phyloP scores from a whole-genome alignment of 35 echinoderm and acorn worm species.

The Apostichopus parvimensis region DNA sequence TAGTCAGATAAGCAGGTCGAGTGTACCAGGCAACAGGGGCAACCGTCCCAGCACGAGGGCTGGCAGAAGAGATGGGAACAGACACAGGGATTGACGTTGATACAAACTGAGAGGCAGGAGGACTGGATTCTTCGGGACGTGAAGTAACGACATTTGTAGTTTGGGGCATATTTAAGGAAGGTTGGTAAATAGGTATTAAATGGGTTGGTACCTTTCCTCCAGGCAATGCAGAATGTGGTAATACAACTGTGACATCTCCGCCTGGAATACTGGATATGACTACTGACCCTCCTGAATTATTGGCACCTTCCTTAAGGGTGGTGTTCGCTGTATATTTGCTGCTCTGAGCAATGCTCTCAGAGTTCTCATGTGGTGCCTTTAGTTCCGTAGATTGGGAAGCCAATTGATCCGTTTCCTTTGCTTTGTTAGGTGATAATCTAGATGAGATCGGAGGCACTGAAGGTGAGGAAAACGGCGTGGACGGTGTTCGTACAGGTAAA shows the following conservation, averaged over 20 bases:
- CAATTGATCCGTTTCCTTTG: background rate
- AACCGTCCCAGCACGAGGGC: slow-evolving; percentile 27
- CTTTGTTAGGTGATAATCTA: background rate
- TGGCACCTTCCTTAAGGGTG: background rate
- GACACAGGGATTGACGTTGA: slow-evolving; percentile 1
- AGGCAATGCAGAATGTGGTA: slow-evolving; percentile 63
- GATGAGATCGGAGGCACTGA: background rate
- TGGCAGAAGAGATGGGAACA: background rate
- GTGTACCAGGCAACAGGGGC: slow-evolving; percentile 43
- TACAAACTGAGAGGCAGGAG: background rate
- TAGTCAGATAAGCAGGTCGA: slow-evolving; percentile 9
- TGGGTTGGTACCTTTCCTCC: slow-evolving; percentile 78
- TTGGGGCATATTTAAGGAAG: slow-evolving; percentile 1
- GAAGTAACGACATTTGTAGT: background rate
- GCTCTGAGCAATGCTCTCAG: background rate
- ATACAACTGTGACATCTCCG: slow-evolving; percentile 61
- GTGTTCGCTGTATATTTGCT: background rate
- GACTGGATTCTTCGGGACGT: background rate
- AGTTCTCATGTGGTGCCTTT: background rate
- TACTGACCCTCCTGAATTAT: background rate
- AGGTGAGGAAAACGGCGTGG: background rate
- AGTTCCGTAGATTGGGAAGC: background rate
- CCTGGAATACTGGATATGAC: slow-evolving; percentile 2
- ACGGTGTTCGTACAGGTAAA: background rate
- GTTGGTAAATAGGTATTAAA: slow-evolving; percentile 73